Conservation (phyloP, 2,888 invertebrate species). For the Crepidodera aurea region DNA sequence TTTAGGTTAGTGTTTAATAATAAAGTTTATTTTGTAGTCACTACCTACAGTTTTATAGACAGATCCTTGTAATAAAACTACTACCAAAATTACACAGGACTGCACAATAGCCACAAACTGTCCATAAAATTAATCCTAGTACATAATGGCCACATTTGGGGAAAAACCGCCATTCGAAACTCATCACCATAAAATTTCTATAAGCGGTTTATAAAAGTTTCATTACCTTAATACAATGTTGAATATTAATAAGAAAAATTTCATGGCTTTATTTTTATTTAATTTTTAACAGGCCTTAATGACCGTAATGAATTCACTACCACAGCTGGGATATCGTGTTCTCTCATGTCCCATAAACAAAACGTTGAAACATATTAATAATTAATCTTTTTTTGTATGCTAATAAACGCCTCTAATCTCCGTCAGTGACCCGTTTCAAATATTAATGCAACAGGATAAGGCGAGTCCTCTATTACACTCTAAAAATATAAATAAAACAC, state of each 20-base stretch:
- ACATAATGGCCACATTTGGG: not conserved
- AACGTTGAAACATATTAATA: not conserved
- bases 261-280: constrained; percentile 3
- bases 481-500: too few relatives aligned
- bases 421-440: too few relatives aligned
- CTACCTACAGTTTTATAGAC: too few relatives aligned
- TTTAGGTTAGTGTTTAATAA: too few relatives aligned
- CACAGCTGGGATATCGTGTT: not conserved
- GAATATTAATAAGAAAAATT: constrained; percentile 8
- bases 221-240: not conserved
- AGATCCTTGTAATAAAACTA: too few relatives aligned
- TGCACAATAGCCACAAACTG: too few relatives aligned
- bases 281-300: not conserved
- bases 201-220: constrained; percentile 4
- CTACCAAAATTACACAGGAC: too few relatives aligned
- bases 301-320: constrained; percentile 3
- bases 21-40: too few relatives aligned
- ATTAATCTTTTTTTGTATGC: not conserved
- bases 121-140: not conserved
- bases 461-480: too few relatives aligned
- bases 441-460: too few relatives aligned
- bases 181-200: constrained; percentile 2
- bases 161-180: too few relatives aligned
- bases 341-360: too few relatives aligned
- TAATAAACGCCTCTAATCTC: not conserved